Evolutionary conservation across 2,797 vertebrate species (phyloP).

Genomic region (Poecilia velifera): DNA sequence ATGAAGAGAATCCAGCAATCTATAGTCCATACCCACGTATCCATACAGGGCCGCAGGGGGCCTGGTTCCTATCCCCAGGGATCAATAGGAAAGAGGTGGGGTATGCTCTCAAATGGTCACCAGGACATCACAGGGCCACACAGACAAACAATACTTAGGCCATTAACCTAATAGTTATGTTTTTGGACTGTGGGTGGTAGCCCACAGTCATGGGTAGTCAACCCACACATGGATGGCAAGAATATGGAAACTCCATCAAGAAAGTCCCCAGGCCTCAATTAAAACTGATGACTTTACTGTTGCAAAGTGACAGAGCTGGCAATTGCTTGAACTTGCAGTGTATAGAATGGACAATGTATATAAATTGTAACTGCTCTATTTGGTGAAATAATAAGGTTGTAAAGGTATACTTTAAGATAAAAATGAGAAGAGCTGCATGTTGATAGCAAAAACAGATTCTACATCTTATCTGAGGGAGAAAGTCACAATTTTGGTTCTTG

Average conservation of each 20-base stretch:
- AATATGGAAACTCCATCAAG: neutral
- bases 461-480: neutral
- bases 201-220: neutral
- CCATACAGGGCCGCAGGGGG: neutral
- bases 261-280: neutral
- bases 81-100: neutral
- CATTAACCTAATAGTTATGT: neutral
- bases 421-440: conserved; percentile 5
- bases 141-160: neutral
- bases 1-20: neutral
- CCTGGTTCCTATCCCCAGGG: neutral
- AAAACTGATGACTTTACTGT: neutral
- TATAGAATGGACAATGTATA: neutral
- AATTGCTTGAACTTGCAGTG: neutral
- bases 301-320: neutral
- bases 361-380: neutral
- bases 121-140: neutral
- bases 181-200: neutral
- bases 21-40: neutral
- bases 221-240: neutral
- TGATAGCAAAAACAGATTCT: neutral
- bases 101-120: neutral
- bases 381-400: neutral
- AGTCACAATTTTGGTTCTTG: neutral
- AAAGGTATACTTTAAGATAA: neutral